Evolutionary conservation across 2,113 vertebrate species (phyloP), one percentile per base, ranked within the genome.

Genomic region (Platysteira castanea): DNA sequence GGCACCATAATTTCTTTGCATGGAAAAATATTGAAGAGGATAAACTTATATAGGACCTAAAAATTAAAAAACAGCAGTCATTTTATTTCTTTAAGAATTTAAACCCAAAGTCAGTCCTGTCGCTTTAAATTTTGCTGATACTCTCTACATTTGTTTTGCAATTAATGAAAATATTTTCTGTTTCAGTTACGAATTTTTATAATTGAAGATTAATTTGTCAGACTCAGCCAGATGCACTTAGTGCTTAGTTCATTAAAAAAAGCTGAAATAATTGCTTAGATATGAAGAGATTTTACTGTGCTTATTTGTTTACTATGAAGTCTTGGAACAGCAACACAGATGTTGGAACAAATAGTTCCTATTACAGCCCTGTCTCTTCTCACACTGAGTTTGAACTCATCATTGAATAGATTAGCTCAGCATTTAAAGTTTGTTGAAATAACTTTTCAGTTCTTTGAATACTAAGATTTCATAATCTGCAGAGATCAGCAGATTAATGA

Each of bases 281-380:
- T 14, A 47, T 78, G 24, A 57, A 60, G 73, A 81, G 19, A 52
- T 81, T 89, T 93, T 89, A 78, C 60, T 92, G 60, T 68, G 73
- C 64, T n/a, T 68, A 67, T 94, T 91, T 96, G 54, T 95, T 97
- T 95, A 95, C 61, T 95, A 77, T 52, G 10, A 77, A 75, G 39
- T 56, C 35, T 93, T 78, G 76, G 44, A 96, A 90, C 33, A 74
- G 56, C 47, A 95, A 92, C 73, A 93, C 86, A 95, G 93, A 93
- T 96, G 86, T 89, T 81, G 52, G 73, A 95, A 93, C 79, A 95
- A 95, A 70, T 53, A 67, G 54, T 26, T 78, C 54, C 50, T 81
- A 8, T 69, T 89, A 33, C 70, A 81, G 69, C 47, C 81, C 46
- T 50, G 42, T 41, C 33, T 84, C 33, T 70, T 57, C 65, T 90